Base-by-base conservation (phyloP, 1,140 invertebrate genomes). In the Gonioctena quinquepunctata region DNA sequence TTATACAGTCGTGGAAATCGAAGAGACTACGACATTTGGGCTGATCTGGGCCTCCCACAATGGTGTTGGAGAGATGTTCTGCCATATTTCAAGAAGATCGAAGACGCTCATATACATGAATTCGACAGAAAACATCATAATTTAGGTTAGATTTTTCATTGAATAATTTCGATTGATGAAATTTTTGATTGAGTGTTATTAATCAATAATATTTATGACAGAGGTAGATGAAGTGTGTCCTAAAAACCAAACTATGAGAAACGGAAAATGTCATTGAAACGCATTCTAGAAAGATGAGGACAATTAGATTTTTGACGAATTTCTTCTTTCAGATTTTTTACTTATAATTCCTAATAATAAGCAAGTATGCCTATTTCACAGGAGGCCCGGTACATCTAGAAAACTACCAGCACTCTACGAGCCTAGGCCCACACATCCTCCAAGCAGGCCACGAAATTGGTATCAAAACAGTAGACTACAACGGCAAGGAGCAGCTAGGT, bases 61-160 rank as follows among this genome's bases (percentile, higher is more conserved):
- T 97, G 95, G 95, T 89, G 90, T 49, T 96, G 92, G 80, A 86
- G 91, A 11, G 90, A 94, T 62, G 88, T 94, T 0, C 81, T 94
- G 0, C 90, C 90, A 0, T 95, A 94, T 76, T 96, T 96, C 79
- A 90, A 90, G 73, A 94, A 94, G 80, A 88, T 90, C 0, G 90
- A 94, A 83, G 89, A 92, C 68, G 90, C 91, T 76, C 82, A 88
- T 74, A 88, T 88, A 69, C 84, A 85, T 0, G 86, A 88, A 57
- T 81, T 88, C 61, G 85, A 85, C 52, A 83, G 81, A 0, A 82
- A 78, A 0, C 89, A 86, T 75, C 89, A 90, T 69, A 85, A 85
- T 8, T 83, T 77, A 61, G 63, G 63, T 66, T 54, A 50, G 48
- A 33, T 18, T 18, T 54, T 8, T 54, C n/a, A n/a, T n/a, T n/a